Evolutionary conservation across 2,797 vertebrate species (phyloP).

Genomic region (Synaphobranchus kaupii): DNA sequence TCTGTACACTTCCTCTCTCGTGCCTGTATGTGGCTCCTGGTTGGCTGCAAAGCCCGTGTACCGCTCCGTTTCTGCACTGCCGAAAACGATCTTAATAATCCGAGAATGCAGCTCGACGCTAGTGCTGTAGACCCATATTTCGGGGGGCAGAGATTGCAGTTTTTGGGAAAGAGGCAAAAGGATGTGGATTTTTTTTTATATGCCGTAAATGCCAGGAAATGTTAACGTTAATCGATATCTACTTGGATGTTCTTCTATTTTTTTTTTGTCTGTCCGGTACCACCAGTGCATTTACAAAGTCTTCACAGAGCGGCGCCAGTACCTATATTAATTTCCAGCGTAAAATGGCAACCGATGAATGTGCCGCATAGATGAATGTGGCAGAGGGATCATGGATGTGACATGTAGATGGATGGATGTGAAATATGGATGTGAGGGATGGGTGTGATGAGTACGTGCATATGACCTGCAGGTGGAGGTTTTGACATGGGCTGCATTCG

Average conservation of each 20-base stretch:
- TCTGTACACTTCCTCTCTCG: constrained; percentile 31
- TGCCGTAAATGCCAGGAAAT: not conserved
- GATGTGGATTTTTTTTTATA: not conserved
- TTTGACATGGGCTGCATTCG: not conserved
- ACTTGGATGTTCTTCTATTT: not conserved
- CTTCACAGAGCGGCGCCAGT: not conserved
- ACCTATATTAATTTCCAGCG: not conserved
- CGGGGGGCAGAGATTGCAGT: not conserved
- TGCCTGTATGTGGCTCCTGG: constrained; percentile 19
- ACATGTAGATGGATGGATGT: not conserved
- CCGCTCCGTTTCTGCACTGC: not conserved
- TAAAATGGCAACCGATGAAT: not conserved
- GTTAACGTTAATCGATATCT: not conserved
- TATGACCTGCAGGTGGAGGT: not conserved
- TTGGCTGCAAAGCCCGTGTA: not conserved
- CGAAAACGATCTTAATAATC: not conserved
- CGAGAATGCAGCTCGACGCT: not conserved
- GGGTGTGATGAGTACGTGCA: not conserved
- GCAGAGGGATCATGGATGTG: not conserved
- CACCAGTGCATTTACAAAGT: not conserved
- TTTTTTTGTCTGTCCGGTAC: not conserved
- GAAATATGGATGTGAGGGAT: not conserved
- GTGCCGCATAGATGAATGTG: not conserved
- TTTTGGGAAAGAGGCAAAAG: not conserved
- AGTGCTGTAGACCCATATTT: not conserved